phyloP scores from a whole-genome alignment of 1,140 invertebrate genomes.

The Gryllus bimaculatus region DNA sequence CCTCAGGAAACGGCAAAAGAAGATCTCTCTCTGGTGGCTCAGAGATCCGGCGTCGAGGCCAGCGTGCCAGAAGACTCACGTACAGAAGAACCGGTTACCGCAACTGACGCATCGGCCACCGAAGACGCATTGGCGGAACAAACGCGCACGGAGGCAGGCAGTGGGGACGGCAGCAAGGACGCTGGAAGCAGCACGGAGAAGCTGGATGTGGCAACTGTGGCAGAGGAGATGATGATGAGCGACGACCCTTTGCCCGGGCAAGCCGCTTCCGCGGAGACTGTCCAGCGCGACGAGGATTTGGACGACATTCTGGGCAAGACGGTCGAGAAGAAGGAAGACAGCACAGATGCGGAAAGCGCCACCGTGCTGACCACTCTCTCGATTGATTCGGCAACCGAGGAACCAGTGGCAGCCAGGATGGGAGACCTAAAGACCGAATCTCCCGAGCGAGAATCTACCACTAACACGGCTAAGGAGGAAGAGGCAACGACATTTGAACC shows the following conservation, averaged over 20 bases:
- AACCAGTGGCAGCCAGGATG: too few relatives aligned
- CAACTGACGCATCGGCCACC: neutral
- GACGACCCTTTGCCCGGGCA: neutral
- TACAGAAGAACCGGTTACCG: too few relatives aligned
- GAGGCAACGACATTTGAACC: neutral
- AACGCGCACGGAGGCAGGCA: neutral
- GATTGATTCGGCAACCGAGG: too few relatives aligned
- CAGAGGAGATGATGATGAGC: neutral
- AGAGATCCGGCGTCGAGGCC: neutral
- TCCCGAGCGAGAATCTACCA: neutral
- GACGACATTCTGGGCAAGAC: neutral
- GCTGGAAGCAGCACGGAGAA: neutral
- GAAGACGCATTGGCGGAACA: neutral
- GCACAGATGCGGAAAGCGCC: too few relatives aligned
- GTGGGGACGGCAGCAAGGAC: neutral
- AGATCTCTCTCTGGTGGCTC: neutral
- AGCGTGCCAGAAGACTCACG: too few relatives aligned
- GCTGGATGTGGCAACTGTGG: neutral
- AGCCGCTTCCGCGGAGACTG: neutral
- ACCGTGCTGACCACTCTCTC: too few relatives aligned
- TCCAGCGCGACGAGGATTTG: neutral
- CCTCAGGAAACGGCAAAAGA: neutral
- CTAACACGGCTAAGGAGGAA: neutral
- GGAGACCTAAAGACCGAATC: neutral
- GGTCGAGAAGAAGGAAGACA: too few relatives aligned